phyloP scores from a whole-genome alignment of 2,113 vertebrate genomes.

The Sitta europaea region DNA sequence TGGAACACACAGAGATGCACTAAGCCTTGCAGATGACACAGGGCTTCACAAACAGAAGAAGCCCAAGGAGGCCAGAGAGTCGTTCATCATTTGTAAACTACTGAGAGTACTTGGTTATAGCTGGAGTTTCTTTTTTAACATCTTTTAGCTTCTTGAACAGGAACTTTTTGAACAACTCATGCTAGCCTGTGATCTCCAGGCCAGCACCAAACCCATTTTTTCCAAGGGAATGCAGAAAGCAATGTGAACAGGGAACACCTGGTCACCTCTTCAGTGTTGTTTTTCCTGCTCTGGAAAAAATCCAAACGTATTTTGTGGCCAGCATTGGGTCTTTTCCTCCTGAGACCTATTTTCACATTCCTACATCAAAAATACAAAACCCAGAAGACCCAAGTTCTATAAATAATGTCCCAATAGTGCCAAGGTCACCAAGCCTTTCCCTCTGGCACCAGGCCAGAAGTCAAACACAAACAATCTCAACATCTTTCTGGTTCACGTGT shows the following conservation, averaged over 20 bases:
- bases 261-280: background rate
- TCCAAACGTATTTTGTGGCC: background rate
- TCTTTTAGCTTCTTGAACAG: background rate
- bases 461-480: conserved; percentile 19
- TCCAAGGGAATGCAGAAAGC: background rate
- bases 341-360: background rate
- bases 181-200: accelerated
- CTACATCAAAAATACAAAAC: conserved; percentile 20
- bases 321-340: background rate
- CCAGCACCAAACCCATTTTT: background rate
- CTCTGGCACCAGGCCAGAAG: background rate
- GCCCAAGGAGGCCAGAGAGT: background rate
- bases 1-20: background rate
- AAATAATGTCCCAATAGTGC: conserved; percentile 25
- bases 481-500: background rate
- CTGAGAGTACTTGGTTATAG: background rate
- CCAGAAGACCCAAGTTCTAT: conserved; percentile 11
- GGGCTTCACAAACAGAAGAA: background rate
- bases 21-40: background rate
- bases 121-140: background rate
- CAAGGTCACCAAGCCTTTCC: background rate
- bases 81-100: background rate
- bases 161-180: background rate
- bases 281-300: conserved; percentile 6
- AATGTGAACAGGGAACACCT: background rate